A percentile compares a stretch with the other conserved stretches of the same genome.
Conservation (phyloP, 2,113 vertebrate species). For the Danio rerio region DNA sequence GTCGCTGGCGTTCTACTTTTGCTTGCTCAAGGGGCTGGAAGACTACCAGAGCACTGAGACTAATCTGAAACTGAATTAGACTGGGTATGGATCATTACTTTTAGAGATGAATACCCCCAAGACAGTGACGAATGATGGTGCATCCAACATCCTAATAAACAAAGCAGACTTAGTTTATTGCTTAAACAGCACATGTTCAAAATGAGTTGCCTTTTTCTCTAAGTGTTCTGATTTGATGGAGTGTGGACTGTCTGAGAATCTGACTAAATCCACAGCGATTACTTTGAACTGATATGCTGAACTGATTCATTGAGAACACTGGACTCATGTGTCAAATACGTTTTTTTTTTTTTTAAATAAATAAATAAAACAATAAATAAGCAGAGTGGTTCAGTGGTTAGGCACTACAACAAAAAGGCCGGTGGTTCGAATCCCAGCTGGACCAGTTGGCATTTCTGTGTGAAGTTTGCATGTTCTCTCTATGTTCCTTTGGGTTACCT, state of each 20-base stretch:
- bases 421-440: no score
- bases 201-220: neutral
- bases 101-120: neutral
- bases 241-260: neutral
- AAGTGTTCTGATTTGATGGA: neutral
- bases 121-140: neutral
- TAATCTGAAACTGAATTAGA: conserved; percentile 53
- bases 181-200: neutral
- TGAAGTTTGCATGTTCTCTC: no score
- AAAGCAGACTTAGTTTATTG: neutral
- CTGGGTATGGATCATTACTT: neutral
- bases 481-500: no score
- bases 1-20: conserved; percentile 43
- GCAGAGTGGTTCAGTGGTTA: no score
- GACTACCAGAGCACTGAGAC: conserved; percentile 11
- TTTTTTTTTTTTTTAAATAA: no score
- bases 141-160: neutral
- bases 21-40: conserved; percentile 40
- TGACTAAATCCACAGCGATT: neutral
- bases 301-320: neutral
- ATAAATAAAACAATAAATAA: no score
- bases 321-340: neutral
- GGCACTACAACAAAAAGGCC: no score
- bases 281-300: neutral
- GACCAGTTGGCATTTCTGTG: no score